phyloP scores from a whole-genome alignment of 2,888 invertebrate genomes.

The Drosophila kanekoi region DNA sequence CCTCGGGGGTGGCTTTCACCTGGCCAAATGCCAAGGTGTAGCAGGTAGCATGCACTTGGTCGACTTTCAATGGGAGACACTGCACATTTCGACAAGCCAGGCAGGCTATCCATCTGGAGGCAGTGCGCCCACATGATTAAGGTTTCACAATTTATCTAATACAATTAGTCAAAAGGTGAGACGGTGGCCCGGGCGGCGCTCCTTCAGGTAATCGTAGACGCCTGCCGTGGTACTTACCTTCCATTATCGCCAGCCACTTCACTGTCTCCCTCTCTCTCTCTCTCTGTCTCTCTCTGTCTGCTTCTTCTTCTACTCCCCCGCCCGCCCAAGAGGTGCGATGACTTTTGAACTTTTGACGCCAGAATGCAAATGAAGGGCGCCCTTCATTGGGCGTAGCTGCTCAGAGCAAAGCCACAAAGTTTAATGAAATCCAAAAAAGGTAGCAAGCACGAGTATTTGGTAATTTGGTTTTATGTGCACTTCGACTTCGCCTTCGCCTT shows the following conservation, averaged over 20 bases:
- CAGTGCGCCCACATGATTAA: conserved; percentile 75
- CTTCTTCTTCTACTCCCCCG: background rate
- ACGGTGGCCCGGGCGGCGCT: conserved; percentile 20
- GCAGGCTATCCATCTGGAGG: conserved; percentile 15
- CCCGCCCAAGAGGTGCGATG: conserved; percentile 61
- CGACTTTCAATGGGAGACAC: conserved; percentile 31
- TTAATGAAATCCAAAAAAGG: conserved; percentile 56
- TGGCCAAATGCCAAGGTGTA: conserved; percentile 12
- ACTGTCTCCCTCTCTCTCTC: conserved; percentile 2
- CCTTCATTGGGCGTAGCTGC: conserved; percentile 34
- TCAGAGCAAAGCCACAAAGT: conserved; percentile 57
- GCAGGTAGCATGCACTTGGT: conserved; percentile 42
- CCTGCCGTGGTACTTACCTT: conserved; percentile 44
- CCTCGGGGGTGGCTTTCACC: background rate
- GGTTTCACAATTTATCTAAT: conserved; percentile 81
- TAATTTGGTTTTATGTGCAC: conserved; percentile 58
- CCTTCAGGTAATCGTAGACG: conserved; percentile 71
- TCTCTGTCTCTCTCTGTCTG: background rate
- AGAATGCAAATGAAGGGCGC: conserved; percentile 44
- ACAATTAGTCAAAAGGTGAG: conserved; percentile 77
- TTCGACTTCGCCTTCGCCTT: conserved; percentile 27
- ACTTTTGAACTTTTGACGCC: conserved; percentile 75
- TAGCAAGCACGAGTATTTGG: conserved; percentile 36
- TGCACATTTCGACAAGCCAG: conserved; percentile 41
- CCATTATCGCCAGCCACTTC: conserved; percentile 60